Conservation (phyloP, 2,888 invertebrate genomes). For the Aquatica leii region DNA sequence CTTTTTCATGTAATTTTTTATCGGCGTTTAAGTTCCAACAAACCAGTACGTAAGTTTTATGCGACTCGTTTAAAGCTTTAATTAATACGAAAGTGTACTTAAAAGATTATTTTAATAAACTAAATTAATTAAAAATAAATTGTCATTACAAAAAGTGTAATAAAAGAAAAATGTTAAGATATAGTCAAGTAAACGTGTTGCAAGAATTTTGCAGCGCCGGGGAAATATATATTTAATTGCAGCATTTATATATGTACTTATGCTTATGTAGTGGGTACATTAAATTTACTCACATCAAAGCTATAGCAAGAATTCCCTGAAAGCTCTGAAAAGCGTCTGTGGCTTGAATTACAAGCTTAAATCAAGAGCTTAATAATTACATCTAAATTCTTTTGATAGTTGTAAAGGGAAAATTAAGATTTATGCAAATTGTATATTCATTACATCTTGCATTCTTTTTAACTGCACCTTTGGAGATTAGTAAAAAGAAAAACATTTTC, state of each 20-base stretch:
- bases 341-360: conserved; percentile 53
- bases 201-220: too few relatives aligned
- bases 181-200: too few relatives aligned
- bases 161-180: background rate
- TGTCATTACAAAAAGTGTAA: conserved; percentile 12
- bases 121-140: too few relatives aligned
- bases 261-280: conserved; percentile 51
- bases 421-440: conserved; percentile 46
- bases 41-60: too few relatives aligned
- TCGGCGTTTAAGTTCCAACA: too few relatives aligned
- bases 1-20: too few relatives aligned
- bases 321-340: conserved; percentile 53
- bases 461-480: conserved; percentile 13
- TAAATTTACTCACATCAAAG: conserved; percentile 56
- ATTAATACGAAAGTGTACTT: too few relatives aligned
- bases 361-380: conserved; percentile 56
- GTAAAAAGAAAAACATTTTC: conserved; percentile 26
- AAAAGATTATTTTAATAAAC: too few relatives aligned
- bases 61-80: too few relatives aligned
- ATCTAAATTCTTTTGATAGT: conserved; percentile 57
- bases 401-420: conserved; percentile 55
- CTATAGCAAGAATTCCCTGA: conserved; percentile 53
- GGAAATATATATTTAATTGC: conserved; percentile 39
- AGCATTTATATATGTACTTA: conserved; percentile 46
- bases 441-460: conserved; percentile 1